These are phyloP conservation scores for Caiman crocodilus DNA, from an alignment of 2,797 vertebrate species.

Conservation along the genomic window DNA sequence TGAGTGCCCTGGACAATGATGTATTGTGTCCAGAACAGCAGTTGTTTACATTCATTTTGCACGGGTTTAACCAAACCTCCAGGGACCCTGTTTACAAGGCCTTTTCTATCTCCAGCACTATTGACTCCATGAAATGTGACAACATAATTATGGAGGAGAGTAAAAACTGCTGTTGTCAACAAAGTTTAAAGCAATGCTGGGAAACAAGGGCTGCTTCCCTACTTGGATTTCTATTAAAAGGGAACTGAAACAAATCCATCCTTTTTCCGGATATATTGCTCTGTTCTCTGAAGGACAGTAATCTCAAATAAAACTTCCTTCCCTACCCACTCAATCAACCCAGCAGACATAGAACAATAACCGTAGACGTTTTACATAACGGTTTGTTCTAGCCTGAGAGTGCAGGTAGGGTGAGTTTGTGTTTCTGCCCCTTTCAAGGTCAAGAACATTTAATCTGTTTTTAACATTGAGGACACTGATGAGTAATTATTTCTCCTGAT, in stretches of 20 bases:
- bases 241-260: not conserved
- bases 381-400: not conserved
- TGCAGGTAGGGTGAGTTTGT: not conserved
- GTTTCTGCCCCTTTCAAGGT: not conserved
- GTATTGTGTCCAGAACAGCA: not conserved
- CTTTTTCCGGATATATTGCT: not conserved
- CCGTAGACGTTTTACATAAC: not conserved
- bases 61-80: not conserved
- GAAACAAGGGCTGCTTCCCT: not conserved
- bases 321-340: not conserved
- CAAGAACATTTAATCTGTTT: not conserved
- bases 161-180: slow-evolving; percentile 1
- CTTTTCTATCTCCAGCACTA: not conserved
- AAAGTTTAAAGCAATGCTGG: slow-evolving; percentile 41
- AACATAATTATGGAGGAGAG: not conserved
- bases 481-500: not conserved
- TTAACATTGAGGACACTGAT: not conserved
- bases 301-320: not conserved
- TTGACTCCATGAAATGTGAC: not conserved
- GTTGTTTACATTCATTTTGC: not conserved
- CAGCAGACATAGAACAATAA: not conserved
- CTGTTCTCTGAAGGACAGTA: slow-evolving; percentile 1
- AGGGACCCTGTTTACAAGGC: not conserved
- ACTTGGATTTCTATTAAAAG: slow-evolving; percentile 52
- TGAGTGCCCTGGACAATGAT: not conserved